A percentile compares a stretch with the other conserved stretches of the same genome.
Conservation (phyloP, 1,140 invertebrate genomes). For the Caenorhabditis inopinata region DNA sequence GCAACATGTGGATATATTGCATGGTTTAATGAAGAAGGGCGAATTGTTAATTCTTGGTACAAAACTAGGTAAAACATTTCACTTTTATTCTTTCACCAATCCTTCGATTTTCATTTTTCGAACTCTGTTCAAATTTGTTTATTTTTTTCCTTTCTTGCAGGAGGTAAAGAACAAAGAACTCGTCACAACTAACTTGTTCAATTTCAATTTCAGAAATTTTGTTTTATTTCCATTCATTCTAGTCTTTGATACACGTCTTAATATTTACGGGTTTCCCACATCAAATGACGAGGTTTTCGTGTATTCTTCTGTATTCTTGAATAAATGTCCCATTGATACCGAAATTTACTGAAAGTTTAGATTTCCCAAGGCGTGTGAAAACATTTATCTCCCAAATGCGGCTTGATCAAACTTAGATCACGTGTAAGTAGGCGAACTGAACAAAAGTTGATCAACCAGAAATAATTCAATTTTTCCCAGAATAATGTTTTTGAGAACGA, state of each 20-base stretch:
- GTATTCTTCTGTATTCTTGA: neutral
- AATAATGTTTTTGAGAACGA: no score
- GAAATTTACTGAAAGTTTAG: no score
- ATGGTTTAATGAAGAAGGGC: slow-evolving; percentile 52
- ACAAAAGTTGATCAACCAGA: no score
- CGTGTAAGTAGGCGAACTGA: no score
- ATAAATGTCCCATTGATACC: neutral
- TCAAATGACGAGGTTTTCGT: no score
- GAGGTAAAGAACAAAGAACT: neutral
- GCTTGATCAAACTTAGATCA: no score
- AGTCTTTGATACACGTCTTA: neutral
- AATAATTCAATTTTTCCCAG: no score
- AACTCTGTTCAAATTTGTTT: no score
- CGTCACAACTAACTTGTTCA: neutral
- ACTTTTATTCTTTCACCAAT: neutral
- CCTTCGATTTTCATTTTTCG: neutral
- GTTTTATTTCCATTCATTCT: neutral
- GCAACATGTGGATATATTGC: slow-evolving; percentile 61
- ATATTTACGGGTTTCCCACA: neutral
- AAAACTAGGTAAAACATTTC: slow-evolving; percentile 50
- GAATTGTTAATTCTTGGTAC: slow-evolving; percentile 60
- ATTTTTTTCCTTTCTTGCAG: neutral
- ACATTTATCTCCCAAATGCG: no score
- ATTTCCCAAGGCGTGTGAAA: no score
- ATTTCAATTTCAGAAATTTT: neutral